Evolutionary conservation across 2,797 vertebrate genomes (phyloP), one percentile per base, ranked within the genome.

Genomic region (Chrysolophus pictus): DNA sequence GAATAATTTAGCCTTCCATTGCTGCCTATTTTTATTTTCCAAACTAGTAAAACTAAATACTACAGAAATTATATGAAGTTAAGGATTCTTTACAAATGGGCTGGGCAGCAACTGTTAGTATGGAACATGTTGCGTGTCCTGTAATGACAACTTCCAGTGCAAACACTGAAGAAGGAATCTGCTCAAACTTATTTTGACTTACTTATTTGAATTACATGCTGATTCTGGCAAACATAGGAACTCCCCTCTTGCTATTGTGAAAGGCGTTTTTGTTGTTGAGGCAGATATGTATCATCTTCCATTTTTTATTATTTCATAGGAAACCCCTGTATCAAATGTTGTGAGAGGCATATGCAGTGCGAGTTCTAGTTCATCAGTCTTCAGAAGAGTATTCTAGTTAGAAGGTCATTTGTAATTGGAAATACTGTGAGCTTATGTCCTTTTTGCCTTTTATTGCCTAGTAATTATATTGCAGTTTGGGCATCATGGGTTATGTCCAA

Each of bases 101-200:
- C 14, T 51, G 44, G 21, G n/a, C 31, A 91, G 67, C 86, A 93
- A 44, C 37, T 29, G 11, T 42, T 67, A 80, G 42, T 0, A 0
- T 49, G 14, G 33, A 67, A 28, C 0, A 0, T 0, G 0, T 47
- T 75, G 47, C 2, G 0, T 68, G 14, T 44, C 60, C 33, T 29
- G 29, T 78, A 58, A n/a, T 18, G 18, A n/a, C 44, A 81, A 5
- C 44, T 73, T 73, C 42, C 47, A 81, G 7, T 49, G 26, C 44
- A 68, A 68, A 5, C 47, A 29, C 29, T 68, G 41, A 83, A 59
- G 63, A 56, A 84, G 41, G 41, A 86, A 77, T n/a, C 49, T 92
- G 24, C 63, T 29, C 47, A 62, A 33, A 72, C 14, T 7, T 37
- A 47, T 60, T 91, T 63, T 62, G 33, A 5, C 78, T 75, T 84